These are phyloP conservation scores for Pachyseris speciosa DNA, from an alignment of 64 coral and sea anemone species.

Conservation along the genomic window DNA sequence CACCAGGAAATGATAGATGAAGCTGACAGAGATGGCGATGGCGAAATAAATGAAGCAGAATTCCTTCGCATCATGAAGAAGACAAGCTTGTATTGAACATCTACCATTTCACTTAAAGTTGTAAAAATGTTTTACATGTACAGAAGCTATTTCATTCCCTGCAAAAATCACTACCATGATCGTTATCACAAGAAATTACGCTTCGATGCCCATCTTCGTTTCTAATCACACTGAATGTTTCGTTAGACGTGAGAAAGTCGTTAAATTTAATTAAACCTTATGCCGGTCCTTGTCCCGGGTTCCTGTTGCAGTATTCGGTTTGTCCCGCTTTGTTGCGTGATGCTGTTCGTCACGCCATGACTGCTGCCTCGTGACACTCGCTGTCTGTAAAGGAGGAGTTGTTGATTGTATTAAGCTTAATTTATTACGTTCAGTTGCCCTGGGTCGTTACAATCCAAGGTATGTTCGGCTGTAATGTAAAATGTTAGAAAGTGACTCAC, in stretches of 20 bases:
- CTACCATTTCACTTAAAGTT: not conserved
- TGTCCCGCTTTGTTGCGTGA: not conserved
- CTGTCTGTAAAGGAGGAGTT: too few relatives aligned
- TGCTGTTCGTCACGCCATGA: too few relatives aligned
- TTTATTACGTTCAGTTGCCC: not conserved
- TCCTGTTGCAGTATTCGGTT: not conserved
- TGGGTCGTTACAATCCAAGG: too few relatives aligned
- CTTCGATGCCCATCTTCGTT: not conserved
- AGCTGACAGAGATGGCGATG: constrained; percentile 97
- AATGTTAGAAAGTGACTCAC: too few relatives aligned
- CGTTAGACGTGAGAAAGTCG: not conserved
- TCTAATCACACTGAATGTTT: not conserved
- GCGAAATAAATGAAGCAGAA: constrained; percentile 99
- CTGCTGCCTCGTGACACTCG: too few relatives aligned
- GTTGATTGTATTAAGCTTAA: too few relatives aligned
- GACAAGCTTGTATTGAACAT: constrained; percentile 91
- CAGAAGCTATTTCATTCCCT: not conserved
- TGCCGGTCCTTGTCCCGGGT: not conserved
- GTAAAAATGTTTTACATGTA: constrained; percentile 43
- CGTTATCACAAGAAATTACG: not conserved
- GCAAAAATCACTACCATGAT: not conserved
- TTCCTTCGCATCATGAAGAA: constrained; percentile 99
- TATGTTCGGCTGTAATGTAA: too few relatives aligned
- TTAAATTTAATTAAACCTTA: not conserved
- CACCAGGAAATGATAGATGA: constrained; percentile 99